A percentile compares a stretch with the other conserved stretches of the same genome.
Conservation (phyloP, 2,113 vertebrate genomes). For the Equus quagga region DNA sequence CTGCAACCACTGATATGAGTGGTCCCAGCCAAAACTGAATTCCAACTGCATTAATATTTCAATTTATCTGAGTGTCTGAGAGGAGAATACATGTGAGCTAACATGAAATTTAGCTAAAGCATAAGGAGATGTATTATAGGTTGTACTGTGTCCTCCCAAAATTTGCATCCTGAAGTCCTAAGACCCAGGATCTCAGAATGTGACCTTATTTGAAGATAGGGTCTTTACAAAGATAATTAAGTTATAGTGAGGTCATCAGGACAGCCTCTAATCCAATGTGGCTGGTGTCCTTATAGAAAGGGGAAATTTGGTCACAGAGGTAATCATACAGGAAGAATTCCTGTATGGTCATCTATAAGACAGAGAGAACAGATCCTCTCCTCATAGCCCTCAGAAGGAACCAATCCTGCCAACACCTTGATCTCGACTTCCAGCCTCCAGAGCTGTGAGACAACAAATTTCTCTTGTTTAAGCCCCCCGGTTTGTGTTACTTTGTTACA, state of each 20-base stretch:
- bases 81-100: not conserved
- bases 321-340: not conserved
- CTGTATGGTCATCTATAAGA: not conserved
- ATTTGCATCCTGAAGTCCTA: not conserved
- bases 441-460: not conserved
- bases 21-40: not conserved
- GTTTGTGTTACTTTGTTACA: not conserved
- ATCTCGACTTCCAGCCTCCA: not conserved
- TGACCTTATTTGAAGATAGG: not conserved
- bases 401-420: not conserved
- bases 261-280: not conserved
- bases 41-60: not conserved
- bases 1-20: not conserved
- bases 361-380: not conserved
- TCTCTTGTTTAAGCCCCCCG: not conserved
- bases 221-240: not conserved
- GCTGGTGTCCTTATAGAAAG: not conserved
- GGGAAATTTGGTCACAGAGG: not conserved
- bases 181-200: too few relatives aligned
- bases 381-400: not conserved
- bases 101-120: not conserved
- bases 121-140: not conserved
- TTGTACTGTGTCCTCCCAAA: not conserved
- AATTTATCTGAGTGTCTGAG: not conserved
- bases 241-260: not conserved